These are phyloP conservation scores for Nemapogon koenigi DNA, from an alignment of 2,888 invertebrate species.

Conservation along the genomic window DNA sequence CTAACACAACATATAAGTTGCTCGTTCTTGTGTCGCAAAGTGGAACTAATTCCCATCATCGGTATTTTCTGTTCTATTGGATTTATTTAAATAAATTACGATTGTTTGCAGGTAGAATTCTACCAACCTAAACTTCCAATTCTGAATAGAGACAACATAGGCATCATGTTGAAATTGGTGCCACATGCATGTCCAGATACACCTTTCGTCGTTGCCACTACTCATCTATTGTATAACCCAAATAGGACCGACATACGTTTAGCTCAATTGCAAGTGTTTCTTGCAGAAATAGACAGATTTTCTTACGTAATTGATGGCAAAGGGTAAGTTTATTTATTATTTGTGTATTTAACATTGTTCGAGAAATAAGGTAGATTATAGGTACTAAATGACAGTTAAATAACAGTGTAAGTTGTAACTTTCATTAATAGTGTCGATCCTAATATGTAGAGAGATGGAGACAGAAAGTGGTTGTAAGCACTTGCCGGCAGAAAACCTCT, in stretches of 20 bases:
- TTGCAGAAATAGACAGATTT: constrained; percentile 85
- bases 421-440: too few relatives aligned
- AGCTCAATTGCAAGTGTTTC: constrained; percentile 83
- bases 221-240: constrained; percentile 94
- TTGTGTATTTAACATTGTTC: background rate
- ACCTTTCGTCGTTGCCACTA: constrained; percentile 84
- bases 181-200: constrained; percentile 51
- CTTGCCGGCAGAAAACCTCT: too few relatives aligned
- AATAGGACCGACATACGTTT: constrained; percentile 86
- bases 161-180: constrained; percentile 76
- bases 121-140: constrained; percentile 67
- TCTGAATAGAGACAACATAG: constrained; percentile 89
- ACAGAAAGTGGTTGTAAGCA: too few relatives aligned
- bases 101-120: constrained; percentile 66
- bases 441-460: too few relatives aligned
- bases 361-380: too few relatives aligned
- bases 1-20: too few relatives aligned
- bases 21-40: too few relatives aligned
- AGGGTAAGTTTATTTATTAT: too few relatives aligned
- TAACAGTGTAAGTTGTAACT: too few relatives aligned
- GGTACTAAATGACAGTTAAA: too few relatives aligned
- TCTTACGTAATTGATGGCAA: constrained; percentile 53
- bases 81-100: background rate
- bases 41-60: too few relatives aligned
- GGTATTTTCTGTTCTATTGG: background rate